A percentile compares a stretch with the other conserved stretches of the same genome.
These are phyloP conservation scores for Sycobia sp. DNA, from an alignment of 1,140 invertebrate species.

Conservation along the genomic window DNA sequence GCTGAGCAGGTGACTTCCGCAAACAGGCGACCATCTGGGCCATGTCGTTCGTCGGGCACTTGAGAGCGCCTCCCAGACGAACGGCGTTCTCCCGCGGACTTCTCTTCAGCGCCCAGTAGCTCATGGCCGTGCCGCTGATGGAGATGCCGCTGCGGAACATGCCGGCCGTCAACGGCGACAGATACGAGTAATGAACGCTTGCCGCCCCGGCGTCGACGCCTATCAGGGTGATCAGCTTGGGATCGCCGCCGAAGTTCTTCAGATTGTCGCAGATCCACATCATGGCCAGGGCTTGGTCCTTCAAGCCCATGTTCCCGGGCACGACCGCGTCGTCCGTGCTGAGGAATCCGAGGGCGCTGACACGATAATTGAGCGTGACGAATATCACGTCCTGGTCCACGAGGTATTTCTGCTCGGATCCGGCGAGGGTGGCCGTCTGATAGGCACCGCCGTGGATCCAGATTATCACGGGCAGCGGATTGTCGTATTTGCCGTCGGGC, in stretches of 20 bases:
- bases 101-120: not conserved
- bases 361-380: not conserved
- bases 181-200: conserved; percentile 16
- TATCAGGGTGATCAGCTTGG: not conserved
- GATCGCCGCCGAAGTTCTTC: conserved; percentile 10
- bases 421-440: not conserved
- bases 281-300: conserved; percentile 12
- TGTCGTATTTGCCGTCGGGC: not conserved
- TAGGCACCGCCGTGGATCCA: conserved; percentile 9
- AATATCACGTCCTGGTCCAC: conserved; percentile 8
- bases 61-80: not conserved
- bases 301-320: conserved; percentile 13
- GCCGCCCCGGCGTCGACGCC: conserved; percentile 3
- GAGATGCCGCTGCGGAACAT: conserved; percentile 11
- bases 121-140: conserved; percentile 8
- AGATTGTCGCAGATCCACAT: not conserved
- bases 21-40: not conserved
- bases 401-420: not conserved
- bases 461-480: not conserved
- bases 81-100: not conserved
- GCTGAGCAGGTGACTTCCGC: too few species aligned
- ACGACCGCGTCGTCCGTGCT: conserved; percentile 21
- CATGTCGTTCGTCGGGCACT: not conserved
- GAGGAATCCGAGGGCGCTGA: not conserved
- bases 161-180: not conserved